Conservation (phyloP, 2,113 vertebrate genomes). For the Trinectes maculatus region DNA sequence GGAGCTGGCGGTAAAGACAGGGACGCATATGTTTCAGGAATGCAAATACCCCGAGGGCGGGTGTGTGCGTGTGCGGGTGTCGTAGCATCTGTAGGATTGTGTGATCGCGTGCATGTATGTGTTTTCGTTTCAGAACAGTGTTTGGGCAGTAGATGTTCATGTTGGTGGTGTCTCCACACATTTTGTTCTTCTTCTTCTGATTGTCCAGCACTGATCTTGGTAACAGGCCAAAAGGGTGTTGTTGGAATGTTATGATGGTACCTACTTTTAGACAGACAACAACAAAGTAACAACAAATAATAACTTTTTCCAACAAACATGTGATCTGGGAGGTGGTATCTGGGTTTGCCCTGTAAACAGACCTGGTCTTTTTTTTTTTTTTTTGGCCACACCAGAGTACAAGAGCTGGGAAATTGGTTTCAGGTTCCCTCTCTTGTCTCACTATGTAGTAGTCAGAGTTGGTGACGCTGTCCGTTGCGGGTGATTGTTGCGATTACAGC, state of each 20-base stretch:
- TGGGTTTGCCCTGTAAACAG: background rate
- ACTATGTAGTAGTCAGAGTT: slow-evolving; percentile 37
- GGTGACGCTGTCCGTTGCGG: slow-evolving; percentile 5
- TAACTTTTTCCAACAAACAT: too few relatives aligned
- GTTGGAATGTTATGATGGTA: too few relatives aligned
- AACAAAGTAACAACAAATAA: too few relatives aligned
- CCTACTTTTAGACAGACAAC: too few relatives aligned
- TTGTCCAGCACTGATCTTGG: background rate
- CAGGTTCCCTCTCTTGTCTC: slow-evolving; percentile 34
- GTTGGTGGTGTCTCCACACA: background rate
- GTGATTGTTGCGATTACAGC: slow-evolving; percentile 6
- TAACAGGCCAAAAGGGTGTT: background rate
- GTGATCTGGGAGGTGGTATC: slow-evolving; percentile 6
- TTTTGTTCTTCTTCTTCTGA: too few relatives aligned
- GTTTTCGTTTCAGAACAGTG: slow-evolving; percentile 9
- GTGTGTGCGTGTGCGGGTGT: slow-evolving; percentile 20
- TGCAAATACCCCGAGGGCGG: slow-evolving; percentile 59
- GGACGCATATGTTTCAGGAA: slow-evolving; percentile 60
- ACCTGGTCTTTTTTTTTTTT: slow-evolving; percentile 9
- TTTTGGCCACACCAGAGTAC: background rate
- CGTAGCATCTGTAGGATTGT: slow-evolving; percentile 41
- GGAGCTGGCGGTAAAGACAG: slow-evolving; percentile 59
- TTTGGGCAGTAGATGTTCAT: background rate
- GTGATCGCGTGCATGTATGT: slow-evolving; percentile 9
- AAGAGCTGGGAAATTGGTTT: slow-evolving; percentile 40